Percentiles rank a stretch among this genome's conserved stretches.
phyloP scores from a whole-genome alignment of 2,113 vertebrate genomes.

The Ictalurus punctatus region DNA sequence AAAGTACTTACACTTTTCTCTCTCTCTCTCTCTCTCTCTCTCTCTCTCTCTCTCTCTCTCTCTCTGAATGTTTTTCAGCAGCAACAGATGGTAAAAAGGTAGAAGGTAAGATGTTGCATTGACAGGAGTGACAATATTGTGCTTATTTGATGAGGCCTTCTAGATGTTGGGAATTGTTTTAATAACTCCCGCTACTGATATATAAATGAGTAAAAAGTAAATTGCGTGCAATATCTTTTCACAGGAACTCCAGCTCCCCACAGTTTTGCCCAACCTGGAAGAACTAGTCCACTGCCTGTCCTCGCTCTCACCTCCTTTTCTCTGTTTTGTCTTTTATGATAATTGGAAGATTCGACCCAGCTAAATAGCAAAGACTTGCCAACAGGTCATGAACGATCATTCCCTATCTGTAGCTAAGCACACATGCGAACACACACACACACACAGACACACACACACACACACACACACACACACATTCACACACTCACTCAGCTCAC shows the following conservation, averaged over 20 bases:
- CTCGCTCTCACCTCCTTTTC: slow-evolving; percentile 55
- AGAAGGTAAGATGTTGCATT: slow-evolving; percentile 62
- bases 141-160: background rate
- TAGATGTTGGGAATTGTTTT: background rate
- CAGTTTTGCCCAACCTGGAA: slow-evolving; percentile 38
- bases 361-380: background rate
- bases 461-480: background rate
- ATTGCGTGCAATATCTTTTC: background rate
- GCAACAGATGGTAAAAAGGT: slow-evolving; percentile 63
- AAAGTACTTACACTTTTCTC: slow-evolving; percentile 51
- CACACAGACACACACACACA: too few relatives aligned
- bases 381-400: background rate
- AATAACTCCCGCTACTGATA: background rate
- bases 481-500: slow-evolving; percentile 13
- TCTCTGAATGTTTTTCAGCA: slow-evolving; percentile 59
- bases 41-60: slow-evolving; percentile 29
- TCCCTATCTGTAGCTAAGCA: background rate
- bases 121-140: background rate
- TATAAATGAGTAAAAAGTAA: background rate
- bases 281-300: slow-evolving; percentile 37
- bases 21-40: slow-evolving; percentile 30
- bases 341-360: background rate
- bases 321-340: slow-evolving; percentile 58
- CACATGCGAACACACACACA: background rate
- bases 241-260: slow-evolving; percentile 54